Conservation (phyloP, 2,888 invertebrate genomes). For the Physocephala rufipes region DNA sequence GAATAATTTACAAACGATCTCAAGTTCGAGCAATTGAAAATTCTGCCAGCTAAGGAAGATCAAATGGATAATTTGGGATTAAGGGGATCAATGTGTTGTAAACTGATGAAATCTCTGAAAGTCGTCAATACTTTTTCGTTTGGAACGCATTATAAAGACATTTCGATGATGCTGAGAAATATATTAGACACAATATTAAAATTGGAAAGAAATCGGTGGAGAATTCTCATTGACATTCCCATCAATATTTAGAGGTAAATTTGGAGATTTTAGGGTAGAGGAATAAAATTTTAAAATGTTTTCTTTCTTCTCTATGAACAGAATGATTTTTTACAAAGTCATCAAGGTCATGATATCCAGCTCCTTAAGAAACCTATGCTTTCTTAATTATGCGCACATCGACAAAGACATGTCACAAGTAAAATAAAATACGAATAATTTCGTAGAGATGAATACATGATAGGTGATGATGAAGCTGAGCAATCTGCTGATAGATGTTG, state of each 20-base stretch:
- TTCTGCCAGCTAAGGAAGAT: conserved; percentile 33
- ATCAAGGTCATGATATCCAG: conserved; percentile 28
- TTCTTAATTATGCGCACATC: conserved; percentile 40
- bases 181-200: conserved; percentile 37
- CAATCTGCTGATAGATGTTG: background rate
- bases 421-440: background rate
- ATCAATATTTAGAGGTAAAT: conserved; percentile 38
- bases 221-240: conserved; percentile 37
- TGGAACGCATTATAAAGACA: conserved; percentile 36
- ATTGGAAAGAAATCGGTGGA: conserved; percentile 37
- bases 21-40: conserved; percentile 40
- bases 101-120: no score
- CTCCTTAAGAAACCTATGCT: conserved; percentile 38
- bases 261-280: background rate
- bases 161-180: conserved; percentile 36
- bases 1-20: conserved; percentile 21
- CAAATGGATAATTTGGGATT: conserved; percentile 37
- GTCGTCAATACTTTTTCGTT: no score
- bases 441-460: background rate
- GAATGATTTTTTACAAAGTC: conserved; percentile 38
- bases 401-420: conserved; percentile 14
- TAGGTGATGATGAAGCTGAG: background rate
- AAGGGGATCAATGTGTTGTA: background rate
- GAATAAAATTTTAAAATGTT: background rate
- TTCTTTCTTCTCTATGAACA: conserved; percentile 4